Base-by-base conservation (phyloP, 2,888 invertebrate genomes). In the Endotricha flammealis region DNA sequence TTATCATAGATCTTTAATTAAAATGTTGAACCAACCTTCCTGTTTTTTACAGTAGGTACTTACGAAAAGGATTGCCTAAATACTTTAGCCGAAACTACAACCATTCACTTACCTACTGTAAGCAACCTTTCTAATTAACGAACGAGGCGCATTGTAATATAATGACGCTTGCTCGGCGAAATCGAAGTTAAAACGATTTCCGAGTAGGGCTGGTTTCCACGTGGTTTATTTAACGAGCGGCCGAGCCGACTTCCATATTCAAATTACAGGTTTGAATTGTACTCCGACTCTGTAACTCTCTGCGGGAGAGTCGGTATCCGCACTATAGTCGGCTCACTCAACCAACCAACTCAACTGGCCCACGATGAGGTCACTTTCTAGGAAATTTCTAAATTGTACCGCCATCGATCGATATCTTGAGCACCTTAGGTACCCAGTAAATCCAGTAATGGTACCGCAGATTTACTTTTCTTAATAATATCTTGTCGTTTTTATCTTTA, bases 201-300 rank as follows among this genome's bases (percentile, higher is more conserved):
- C 50, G 47, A 61, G 60, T 61, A 63, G 49, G 57, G 57, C 53
- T 62, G 59, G 61, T 54, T 58, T 60, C 54, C 51, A 58, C 61
- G 57, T 53, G 55, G 53, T 54, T 53, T 50, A 56, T 58, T 59
- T 65, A 67, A 65, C 61, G 56, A 57, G 54, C 50, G 46, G 54
- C 40, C 46, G 45, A 48, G 52, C 54, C 54, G 57, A 54, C 67
- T 66, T 68, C 70, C 67, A 64, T 70, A 73, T 72, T 73, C 66
- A 74, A 74, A 74, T 75, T 73, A 73, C 72, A 66, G 70, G 71
- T 74, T 73, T 71, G 61, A 64, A 67, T 68, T 65, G 63, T 67
- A 62, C 59, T 53, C 48, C 46, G 44, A 48, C 13, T 32, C 46
- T 50, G 48, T 54, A 49, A 38, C 56, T 50, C 56, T 50, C 54